Evolutionary conservation across 30 jellyfish, hydroid and myxozoan genomes (phyloP).

Genomic region (Calvadosia cruxmelitensis): DNA sequence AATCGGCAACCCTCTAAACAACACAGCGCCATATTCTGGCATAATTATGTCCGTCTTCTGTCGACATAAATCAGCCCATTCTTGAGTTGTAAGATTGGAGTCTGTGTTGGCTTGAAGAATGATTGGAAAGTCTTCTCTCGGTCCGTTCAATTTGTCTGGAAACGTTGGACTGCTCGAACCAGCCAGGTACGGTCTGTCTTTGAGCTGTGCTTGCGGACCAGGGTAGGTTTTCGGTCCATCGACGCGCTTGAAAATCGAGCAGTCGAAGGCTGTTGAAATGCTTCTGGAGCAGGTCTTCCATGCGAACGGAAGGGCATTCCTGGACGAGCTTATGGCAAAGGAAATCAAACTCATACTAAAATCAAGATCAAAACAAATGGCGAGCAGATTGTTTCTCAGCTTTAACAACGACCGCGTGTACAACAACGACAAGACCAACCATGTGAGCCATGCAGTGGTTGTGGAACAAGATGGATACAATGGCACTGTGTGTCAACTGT

Average conservation of each 20-base stretch:
- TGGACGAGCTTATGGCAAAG: too few relatives aligned
- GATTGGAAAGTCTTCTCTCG: slow-evolving; percentile 26
- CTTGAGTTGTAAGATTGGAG: neutral
- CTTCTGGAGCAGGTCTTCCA: too few relatives aligned
- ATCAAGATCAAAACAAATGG: too few relatives aligned
- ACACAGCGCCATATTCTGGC: neutral
- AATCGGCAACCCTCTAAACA: neutral
- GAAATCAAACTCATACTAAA: too few relatives aligned
- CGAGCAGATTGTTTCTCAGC: too few relatives aligned
- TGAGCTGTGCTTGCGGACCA: slow-evolving; percentile 4
- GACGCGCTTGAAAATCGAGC: neutral
- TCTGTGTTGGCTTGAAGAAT: slow-evolving; percentile 19
- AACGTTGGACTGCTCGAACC: slow-evolving; percentile 36
- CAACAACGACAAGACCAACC: too few relatives aligned
- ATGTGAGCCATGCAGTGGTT: too few relatives aligned
- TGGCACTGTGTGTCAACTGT: too few relatives aligned
- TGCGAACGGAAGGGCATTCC: too few relatives aligned
- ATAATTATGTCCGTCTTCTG: neutral
- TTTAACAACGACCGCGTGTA: too few relatives aligned
- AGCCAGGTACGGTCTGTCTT: slow-evolving; percentile 41
- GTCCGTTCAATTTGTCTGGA: slow-evolving; percentile 35
- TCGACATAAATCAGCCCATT: neutral
- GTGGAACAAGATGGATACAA: too few relatives aligned
- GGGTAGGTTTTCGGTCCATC: neutral
- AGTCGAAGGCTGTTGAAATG: neutral